These are phyloP conservation scores for Elymnias hypermnestra DNA, from an alignment of 1,140 invertebrate genomes.

Conservation along the genomic window DNA sequence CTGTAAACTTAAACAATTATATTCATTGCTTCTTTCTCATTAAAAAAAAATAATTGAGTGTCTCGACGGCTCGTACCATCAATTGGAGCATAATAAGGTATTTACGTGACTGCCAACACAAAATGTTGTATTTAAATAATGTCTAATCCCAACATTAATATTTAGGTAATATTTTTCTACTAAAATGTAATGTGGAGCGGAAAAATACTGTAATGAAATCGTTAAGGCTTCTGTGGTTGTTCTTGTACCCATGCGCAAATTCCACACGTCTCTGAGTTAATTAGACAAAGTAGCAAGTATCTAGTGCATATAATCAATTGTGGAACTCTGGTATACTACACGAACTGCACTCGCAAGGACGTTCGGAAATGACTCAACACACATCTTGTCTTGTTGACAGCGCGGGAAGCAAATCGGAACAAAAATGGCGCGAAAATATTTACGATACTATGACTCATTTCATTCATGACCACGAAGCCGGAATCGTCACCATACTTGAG, in stretches of 20 bases:
- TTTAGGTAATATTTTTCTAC: too few species aligned
- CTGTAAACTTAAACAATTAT: too few species aligned
- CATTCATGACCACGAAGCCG: constrained; percentile 11
- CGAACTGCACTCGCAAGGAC: constrained; percentile 30
- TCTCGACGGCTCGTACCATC: too few species aligned
- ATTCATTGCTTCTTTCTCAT: too few species aligned
- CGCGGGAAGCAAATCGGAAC: constrained; percentile 15
- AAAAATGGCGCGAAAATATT: constrained; percentile 15
- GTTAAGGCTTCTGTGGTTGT: background rate
- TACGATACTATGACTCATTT: constrained; percentile 15
- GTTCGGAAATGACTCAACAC: constrained; percentile 37
- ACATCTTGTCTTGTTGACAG: constrained; percentile 23
- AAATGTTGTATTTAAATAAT: too few species aligned
- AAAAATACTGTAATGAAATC: background rate
- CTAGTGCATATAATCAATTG: too few species aligned
- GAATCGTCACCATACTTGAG: constrained; percentile 8
- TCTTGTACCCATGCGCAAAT: background rate
- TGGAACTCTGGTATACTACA: constrained; percentile 13
- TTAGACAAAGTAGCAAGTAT: constrained; percentile 23
- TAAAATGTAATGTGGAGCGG: too few species aligned
- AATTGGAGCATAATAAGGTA: too few species aligned
- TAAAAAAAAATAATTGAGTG: too few species aligned
- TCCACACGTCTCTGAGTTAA: background rate
- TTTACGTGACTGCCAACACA: too few species aligned
- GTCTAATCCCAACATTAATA: too few species aligned